These are phyloP conservation scores for Carassius carassius DNA, from an alignment of 2,113 vertebrate genomes.

Conservation along the genomic window DNA sequence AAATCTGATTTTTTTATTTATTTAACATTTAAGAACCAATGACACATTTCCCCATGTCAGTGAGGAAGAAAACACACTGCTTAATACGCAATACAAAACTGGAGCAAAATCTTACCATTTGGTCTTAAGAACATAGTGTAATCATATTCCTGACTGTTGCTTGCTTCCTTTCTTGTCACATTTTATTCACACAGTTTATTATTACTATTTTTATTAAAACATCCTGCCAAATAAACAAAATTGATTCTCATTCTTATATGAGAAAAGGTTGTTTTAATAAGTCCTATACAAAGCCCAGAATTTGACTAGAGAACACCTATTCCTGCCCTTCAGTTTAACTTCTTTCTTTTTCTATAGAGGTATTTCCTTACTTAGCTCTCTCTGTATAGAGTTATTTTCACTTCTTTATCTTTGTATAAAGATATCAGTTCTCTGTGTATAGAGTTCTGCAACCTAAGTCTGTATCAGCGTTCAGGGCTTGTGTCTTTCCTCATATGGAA, in stretches of 20 bases:
- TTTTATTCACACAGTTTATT: neutral
- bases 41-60: constrained; percentile 48
- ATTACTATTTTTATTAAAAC: neutral
- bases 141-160: constrained; percentile 73
- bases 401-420: constrained; percentile 35
- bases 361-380: constrained; percentile 37
- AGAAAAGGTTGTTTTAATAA: constrained; percentile 2
- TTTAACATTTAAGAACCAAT: constrained; percentile 8
- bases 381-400: constrained; percentile 31
- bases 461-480: neutral
- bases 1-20: constrained; percentile 46
- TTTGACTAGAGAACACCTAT: neutral
- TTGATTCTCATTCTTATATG: neutral
- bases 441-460: constrained; percentile 18
- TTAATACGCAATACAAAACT: constrained; percentile 48
- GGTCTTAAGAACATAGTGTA: constrained; percentile 69
- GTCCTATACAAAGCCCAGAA: constrained; percentile 15
- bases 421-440: constrained; percentile 25
- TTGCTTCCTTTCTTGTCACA: constrained; percentile 4
- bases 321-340: neutral
- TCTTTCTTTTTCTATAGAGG: constrained; percentile 34
- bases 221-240: constrained; percentile 18
- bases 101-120: constrained; percentile 49
- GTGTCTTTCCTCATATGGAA: constrained; percentile 10
- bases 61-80: constrained; percentile 41